These are phyloP conservation scores for Falcunculus frontatus DNA, from an alignment of 2,113 vertebrate species.

Conservation along the genomic window DNA sequence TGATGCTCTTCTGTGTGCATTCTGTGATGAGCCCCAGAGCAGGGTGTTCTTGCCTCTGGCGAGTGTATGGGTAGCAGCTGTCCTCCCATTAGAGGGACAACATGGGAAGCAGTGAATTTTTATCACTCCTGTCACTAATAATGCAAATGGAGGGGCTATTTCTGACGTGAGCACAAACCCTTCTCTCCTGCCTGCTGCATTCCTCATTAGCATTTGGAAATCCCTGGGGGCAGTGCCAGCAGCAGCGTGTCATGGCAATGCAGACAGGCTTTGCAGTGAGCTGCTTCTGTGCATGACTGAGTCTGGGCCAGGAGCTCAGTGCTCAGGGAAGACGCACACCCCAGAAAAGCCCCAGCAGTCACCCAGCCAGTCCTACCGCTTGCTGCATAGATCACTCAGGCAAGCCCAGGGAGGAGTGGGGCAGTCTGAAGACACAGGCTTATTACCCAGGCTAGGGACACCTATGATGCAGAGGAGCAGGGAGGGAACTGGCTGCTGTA, in stretches of 20 bases:
- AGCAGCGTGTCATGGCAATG: background rate
- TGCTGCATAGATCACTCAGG: background rate
- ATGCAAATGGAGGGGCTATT: background rate
- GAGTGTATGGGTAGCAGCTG: background rate
- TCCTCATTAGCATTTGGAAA: constrained; percentile 5
- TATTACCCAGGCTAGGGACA: background rate
- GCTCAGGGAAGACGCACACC: accelerated
- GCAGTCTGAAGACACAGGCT: background rate
- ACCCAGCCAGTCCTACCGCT: background rate
- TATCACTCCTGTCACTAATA: background rate
- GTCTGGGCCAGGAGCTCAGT: background rate
- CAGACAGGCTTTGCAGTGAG: background rate
- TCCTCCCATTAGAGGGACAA: background rate
- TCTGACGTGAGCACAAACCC: background rate
- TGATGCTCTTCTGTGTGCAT: background rate
- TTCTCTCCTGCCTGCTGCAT: background rate
- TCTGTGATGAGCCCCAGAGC: background rate
- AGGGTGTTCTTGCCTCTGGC: background rate
- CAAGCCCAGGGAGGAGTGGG: background rate
- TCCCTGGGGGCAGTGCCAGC: background rate
- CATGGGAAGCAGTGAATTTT: background rate
- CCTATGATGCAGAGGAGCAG: background rate
- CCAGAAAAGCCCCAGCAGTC: background rate
- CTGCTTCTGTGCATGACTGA: background rate
- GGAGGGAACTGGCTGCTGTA: background rate